Base-by-base conservation (phyloP, 2,888 invertebrate species). In the Lepidochrysops patricia region DNA sequence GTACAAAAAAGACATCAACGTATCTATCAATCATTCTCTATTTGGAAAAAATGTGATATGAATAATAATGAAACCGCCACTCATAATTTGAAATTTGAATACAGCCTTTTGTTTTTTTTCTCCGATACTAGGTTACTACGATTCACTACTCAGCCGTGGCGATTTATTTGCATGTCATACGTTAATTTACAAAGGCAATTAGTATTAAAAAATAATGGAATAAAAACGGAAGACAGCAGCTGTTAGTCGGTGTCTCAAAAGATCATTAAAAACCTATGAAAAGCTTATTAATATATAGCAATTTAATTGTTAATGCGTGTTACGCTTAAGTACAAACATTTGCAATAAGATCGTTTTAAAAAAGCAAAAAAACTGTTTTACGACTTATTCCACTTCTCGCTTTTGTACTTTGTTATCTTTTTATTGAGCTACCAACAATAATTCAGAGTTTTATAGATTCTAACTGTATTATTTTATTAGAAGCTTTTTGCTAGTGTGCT, bases 31-130 rank as follows among this genome's bases (percentile, higher is more conserved):
- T 66, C 66, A 66, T 65, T 63, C 62, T 52, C 63, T 63, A 62
- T 63, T 63, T 63, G 63, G 64, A 67, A 66, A 67, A 67, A 68
- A 63, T 54, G 61, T 50, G 61, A 64, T 63, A 61, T 60, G 63
- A 62, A 68, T 63, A 66, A 67, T 63, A 57, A 66, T 64, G 62
- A 64, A 61, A 65, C 68, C 65, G 68, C 80, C 80, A 78, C 81
- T 82, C 80, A 77, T 79, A 79, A 82, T 80, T 79, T 78, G 64
- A 77, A 82, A 83, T 85, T 84, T 84, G 79, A 84, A 86, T 82
- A 80, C 74, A 43, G 61, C 62, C 64, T 67, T 70, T 68, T 68
- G 60, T 63, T 59, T 27, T 54, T 54, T 54, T 54, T 27, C 15
- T 13, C 29, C 29, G 54, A 54, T 29, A 54, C 15, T 54, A 29